These are phyloP conservation scores for Crocallis elinguaria DNA, from an alignment of 2,888 invertebrate species.

Conservation along the genomic window DNA sequence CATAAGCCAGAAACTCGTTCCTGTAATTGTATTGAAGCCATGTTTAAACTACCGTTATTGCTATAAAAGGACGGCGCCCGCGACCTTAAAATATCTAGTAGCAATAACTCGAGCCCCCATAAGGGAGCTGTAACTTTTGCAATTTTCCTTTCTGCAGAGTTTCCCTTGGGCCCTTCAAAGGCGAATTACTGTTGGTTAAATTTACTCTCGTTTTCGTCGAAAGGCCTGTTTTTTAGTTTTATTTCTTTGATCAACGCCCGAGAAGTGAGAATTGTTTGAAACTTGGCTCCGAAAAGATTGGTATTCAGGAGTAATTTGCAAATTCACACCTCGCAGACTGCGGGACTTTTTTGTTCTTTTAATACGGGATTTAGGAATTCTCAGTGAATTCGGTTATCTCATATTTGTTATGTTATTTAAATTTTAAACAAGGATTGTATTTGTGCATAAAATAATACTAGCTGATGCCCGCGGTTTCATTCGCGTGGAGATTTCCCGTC, in stretches of 20 bases:
- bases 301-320: constrained; percentile 75
- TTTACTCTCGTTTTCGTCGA: constrained; percentile 73
- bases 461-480: no score
- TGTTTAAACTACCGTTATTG: constrained; percentile 37
- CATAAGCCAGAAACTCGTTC: no score
- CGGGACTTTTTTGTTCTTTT: constrained; percentile 23
- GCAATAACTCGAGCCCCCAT: constrained; percentile 70
- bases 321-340: constrained; percentile 68
- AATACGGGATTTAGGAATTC: constrained; percentile 25
- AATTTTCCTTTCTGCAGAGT: constrained; percentile 74
- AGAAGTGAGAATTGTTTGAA: constrained; percentile 80
- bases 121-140: constrained; percentile 80
- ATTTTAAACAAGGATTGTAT: no score
- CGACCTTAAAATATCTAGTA: constrained; percentile 60
- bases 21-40: not conserved
- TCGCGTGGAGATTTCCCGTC: no score
- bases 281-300: constrained; percentile 69
- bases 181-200: constrained; percentile 82
- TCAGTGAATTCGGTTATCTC: not conserved
- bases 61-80: constrained; percentile 37
- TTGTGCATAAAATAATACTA: no score
- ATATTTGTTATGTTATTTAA: no score
- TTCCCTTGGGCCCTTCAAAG: constrained; percentile 76
- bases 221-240: constrained; percentile 79
- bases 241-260: constrained; percentile 81